These are phyloP conservation scores for Galendromus occidentalis DNA, from an alignment of 1,140 invertebrate species.

Conservation along the genomic window DNA sequence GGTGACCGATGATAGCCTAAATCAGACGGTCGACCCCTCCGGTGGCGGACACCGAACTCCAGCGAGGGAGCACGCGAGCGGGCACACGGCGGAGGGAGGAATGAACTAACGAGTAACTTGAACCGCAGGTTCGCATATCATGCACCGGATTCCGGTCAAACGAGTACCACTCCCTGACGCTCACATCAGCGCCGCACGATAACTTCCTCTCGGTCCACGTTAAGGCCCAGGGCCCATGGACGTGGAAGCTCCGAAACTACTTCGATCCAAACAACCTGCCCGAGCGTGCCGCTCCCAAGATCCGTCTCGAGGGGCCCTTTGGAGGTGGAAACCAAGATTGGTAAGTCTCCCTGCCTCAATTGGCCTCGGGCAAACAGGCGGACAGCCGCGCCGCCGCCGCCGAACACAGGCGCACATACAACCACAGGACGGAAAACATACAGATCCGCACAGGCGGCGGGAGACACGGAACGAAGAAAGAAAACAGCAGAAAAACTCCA, in stretches of 20 bases:
- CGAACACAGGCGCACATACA: too few relatives aligned
- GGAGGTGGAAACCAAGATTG: constrained; percentile 98
- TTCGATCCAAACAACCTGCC: constrained; percentile 87
- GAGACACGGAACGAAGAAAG: too few relatives aligned
- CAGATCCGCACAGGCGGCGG: too few relatives aligned
- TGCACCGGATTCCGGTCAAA: constrained; percentile 75
- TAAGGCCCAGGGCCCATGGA: constrained; percentile 96
- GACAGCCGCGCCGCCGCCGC: too few relatives aligned
- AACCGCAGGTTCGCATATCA: constrained; percentile 34
- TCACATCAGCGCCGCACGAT: constrained; percentile 94
- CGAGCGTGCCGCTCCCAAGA: constrained; percentile 56
- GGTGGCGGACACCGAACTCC: too few relatives aligned
- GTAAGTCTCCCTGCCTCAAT: constrained; percentile 24
- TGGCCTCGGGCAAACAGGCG: too few relatives aligned
- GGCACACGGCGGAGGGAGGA: too few relatives aligned
- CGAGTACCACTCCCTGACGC: constrained; percentile 92
- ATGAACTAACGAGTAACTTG: constrained; percentile 6
- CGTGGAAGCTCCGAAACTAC: constrained; percentile 90
- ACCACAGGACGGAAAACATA: too few relatives aligned
- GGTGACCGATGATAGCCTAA: too few relatives aligned
- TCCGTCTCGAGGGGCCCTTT: constrained; percentile 86
- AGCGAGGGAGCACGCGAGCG: too few relatives aligned
- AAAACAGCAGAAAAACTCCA: too few relatives aligned
- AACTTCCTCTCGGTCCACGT: constrained; percentile 93
- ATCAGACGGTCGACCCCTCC: too few relatives aligned